These are phyloP conservation scores for Hydrochoerus hydrochaeris DNA, from an alignment of 2,113 vertebrate species.

Conservation along the genomic window DNA sequence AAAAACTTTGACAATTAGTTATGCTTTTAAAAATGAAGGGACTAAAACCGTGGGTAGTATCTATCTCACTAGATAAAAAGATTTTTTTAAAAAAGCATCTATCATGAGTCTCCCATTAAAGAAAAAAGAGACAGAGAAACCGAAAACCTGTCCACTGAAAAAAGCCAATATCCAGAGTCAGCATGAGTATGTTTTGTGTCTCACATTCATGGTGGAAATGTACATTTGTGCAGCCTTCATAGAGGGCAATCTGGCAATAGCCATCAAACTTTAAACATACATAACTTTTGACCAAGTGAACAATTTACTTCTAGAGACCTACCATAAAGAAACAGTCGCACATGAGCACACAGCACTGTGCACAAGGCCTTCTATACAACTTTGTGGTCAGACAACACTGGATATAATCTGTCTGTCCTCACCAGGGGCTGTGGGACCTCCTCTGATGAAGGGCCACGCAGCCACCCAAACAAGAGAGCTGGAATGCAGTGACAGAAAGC, in stretches of 20 bases:
- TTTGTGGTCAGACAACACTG: neutral
- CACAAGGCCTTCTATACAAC: neutral
- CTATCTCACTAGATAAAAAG: constrained; percentile 7
- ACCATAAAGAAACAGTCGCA: neutral
- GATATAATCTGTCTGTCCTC: neutral
- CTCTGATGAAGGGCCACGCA: neutral
- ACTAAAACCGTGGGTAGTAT: neutral
- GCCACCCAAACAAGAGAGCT: neutral
- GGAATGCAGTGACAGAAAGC: neutral
- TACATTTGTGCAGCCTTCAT: neutral
- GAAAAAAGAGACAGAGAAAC: neutral
- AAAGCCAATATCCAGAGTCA: neutral
- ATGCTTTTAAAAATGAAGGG: constrained; percentile 44
- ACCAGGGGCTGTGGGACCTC: neutral
- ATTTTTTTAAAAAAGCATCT: neutral
- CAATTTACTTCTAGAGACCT: neutral
- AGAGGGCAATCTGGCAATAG: neutral
- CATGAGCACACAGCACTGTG: neutral
- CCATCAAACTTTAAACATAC: neutral
- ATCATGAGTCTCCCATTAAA: neutral
- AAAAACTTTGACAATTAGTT: neutral
- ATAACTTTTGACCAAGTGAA: neutral
- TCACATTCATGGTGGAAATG: neutral
- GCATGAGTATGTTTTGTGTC: neutral
- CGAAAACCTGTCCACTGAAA: neutral